Base-by-base conservation (phyloP, 2,797 vertebrate species). In the Dendrocincla tyrannina region DNA sequence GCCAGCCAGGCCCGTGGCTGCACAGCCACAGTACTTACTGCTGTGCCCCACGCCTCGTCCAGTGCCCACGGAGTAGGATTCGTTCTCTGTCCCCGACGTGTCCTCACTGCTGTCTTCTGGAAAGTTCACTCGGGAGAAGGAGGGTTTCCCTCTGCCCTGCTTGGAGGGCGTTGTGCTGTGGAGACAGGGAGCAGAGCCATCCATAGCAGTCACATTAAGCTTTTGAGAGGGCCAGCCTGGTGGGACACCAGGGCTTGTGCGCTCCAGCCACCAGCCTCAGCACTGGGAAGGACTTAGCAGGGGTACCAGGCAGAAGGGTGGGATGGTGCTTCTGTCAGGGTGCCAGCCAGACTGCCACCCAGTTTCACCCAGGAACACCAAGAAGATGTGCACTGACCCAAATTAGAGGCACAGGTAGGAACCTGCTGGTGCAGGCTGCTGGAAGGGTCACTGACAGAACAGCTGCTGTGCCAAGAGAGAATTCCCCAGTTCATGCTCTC, bases 41-140 rank as follows among this genome's bases (percentile, higher is more conserved):
- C 98, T 53, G 10, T 99, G 99, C 44, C 99, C 99, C 95, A 99
- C 99, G 2, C 98, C 92, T 93, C 99, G 98, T 44, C 98, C 98
- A 1, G 99, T 98, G 91, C 99, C 98, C 42, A 99, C 98, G 1
- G 99, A 99, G 98, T 99, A 99, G 55, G 99, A 99, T 96, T 99
- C 99, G 0, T 99, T 99, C 95, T 99, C 99, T 0, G 99, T 99
- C 95, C 99, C 99, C 0, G 99, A 99, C 0, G 99, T 99, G 96
- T 99, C 99, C 97, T 99, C 99, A 1, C 99, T 99, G 98, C 99
- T 99, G 97, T 99, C 99, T 79, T 99, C 99, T 0, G 98, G 99
- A 97, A 99, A 99, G 59, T 99, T 98, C 1, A 99, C 99, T 85
- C 99, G 98, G 13, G 99, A 99, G 97, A 99, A 99, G 13, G 99